A percentile compares a stretch with the other conserved stretches of the same genome.
Evolutionary conservation across 2,888 invertebrate genomes (phyloP).

Genomic region (Tyria jacobaeae): DNA sequence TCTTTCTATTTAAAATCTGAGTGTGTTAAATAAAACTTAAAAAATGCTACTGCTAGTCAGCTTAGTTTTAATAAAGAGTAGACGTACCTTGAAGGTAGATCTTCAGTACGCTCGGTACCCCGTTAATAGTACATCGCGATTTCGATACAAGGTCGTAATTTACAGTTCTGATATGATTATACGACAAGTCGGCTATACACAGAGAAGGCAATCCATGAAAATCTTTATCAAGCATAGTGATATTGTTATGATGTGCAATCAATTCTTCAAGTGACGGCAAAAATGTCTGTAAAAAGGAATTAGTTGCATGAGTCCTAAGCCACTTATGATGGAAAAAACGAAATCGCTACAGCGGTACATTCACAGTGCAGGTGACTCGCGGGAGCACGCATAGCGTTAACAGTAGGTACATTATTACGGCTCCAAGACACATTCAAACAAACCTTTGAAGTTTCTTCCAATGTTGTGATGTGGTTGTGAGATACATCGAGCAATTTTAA

Average conservation of each 20-base stretch:
- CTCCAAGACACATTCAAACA: constrained; percentile 33
- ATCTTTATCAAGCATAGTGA: constrained; percentile 91
- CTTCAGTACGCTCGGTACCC: constrained; percentile 91
- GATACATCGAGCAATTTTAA: constrained; percentile 92
- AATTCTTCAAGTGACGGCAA: constrained; percentile 92
- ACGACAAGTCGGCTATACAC: constrained; percentile 92
- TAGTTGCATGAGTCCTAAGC: not conserved
- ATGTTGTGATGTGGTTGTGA: constrained; percentile 90
- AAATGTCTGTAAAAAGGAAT: constrained; percentile 88
- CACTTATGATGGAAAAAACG: not conserved
- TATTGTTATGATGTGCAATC: constrained; percentile 91
- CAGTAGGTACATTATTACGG: constrained; percentile 16
- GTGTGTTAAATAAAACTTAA: not conserved
- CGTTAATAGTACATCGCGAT: constrained; percentile 92
- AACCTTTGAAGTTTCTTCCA: constrained; percentile 94
- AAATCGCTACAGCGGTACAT: constrained; percentile 26
- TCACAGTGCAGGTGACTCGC: constrained; percentile 34
- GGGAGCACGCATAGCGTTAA: constrained; percentile 48
- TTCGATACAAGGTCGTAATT: constrained; percentile 92
- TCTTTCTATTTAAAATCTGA: not conserved
- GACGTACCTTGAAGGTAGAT: constrained; percentile 92
- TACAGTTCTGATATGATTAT: constrained; percentile 91
- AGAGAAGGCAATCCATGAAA: constrained; percentile 94
- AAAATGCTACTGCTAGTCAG: not conserved
- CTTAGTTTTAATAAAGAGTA: constrained; percentile 3